These are phyloP conservation scores for Rhizoglyphus robini DNA, from an alignment of 1,140 invertebrate genomes.

Conservation along the genomic window DNA sequence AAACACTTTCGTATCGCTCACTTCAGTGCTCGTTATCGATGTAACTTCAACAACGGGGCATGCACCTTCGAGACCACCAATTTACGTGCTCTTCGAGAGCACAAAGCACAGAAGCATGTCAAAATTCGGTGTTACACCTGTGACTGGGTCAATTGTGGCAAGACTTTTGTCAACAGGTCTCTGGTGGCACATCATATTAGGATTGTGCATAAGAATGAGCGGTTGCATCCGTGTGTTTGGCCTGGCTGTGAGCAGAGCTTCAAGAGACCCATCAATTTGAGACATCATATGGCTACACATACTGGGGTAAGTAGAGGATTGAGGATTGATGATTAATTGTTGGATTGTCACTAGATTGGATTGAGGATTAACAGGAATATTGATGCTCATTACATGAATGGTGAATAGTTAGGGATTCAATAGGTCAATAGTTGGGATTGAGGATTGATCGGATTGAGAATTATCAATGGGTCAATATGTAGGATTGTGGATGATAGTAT, in stretches of 20 bases:
- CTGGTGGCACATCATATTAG: not conserved
- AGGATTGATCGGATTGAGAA: no score
- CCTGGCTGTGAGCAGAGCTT: slow-evolving; percentile 3
- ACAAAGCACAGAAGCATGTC: not conserved
- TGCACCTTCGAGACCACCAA: not conserved
- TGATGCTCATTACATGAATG: no score
- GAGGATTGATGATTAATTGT: no score
- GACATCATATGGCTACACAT: not conserved
- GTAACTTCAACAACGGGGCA: not conserved
- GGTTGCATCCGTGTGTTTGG: not conserved
- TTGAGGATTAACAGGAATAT: no score
- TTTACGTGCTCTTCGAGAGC: not conserved
- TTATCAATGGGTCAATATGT: no score
- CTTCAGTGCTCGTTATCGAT: not conserved
- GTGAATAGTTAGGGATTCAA: no score
- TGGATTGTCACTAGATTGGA: no score
- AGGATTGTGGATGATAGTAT: no score
- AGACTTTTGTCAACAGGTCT: not conserved
- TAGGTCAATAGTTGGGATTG: no score
- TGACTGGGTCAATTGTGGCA: not conserved
- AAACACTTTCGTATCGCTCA: not conserved
- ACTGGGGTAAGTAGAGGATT: not conserved
- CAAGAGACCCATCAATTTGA: not conserved
- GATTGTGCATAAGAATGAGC: not conserved
- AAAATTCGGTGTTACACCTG: not conserved